Percentiles rank a stretch among this genome's conserved stretches.
Conservation (phyloP, 2,113 vertebrate genomes). For the Phasianus colchicus region DNA sequence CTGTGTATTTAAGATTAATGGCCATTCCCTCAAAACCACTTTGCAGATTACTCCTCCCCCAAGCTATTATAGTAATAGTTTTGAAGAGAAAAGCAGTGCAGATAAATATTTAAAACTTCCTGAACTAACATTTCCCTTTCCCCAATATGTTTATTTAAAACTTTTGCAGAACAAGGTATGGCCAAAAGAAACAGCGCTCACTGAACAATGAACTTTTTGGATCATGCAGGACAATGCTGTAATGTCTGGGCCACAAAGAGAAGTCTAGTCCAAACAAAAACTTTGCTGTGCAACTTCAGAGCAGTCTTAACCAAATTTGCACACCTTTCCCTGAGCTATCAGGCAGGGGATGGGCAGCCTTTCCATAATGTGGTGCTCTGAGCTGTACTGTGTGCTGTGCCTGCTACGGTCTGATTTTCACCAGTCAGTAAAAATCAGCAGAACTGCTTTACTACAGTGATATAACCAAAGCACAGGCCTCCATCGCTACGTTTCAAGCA, state of each 20-base stretch:
- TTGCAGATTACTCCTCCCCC: not conserved
- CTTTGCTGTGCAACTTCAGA: not conserved
- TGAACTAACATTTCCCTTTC: constrained; percentile 38
- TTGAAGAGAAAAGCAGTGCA: not conserved
- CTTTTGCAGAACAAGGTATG: not conserved
- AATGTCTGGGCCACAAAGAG: not conserved
- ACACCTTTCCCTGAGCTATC: not conserved
- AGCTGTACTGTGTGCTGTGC: not conserved
- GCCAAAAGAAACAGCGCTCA: constrained; percentile 9
- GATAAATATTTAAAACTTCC: constrained; percentile 56
- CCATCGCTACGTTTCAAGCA: not conserved
- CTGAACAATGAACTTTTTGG: not conserved
- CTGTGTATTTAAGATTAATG: not conserved
- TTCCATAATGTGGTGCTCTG: not conserved
- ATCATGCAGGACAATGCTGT: not conserved
- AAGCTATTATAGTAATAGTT: not conserved
- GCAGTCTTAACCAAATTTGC: not conserved
- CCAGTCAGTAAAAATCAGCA: not conserved
- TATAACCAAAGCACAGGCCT: not conserved
- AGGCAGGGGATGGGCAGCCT: not conserved
- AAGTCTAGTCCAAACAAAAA: not conserved
- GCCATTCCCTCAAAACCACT: not conserved
- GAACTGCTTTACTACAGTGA: not conserved
- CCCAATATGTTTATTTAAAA: not conserved
- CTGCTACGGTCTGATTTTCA: not conserved